These are phyloP conservation scores for Dichetophora obliterata DNA, from an alignment of 2,888 invertebrate species.

Conservation along the genomic window DNA sequence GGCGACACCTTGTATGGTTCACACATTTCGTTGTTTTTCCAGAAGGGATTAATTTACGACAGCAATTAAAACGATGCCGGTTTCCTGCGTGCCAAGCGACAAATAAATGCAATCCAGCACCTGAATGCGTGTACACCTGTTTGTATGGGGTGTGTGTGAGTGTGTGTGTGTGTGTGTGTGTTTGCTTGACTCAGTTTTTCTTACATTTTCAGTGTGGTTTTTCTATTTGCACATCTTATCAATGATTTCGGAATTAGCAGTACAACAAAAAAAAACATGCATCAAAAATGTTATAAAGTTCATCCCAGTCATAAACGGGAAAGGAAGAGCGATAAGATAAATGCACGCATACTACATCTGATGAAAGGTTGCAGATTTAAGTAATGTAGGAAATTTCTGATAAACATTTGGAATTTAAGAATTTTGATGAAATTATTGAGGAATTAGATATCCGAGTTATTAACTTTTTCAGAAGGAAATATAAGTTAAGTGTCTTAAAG, in stretches of 20 bases:
- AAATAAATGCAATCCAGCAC: background rate
- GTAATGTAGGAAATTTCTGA: no score
- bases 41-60: conserved; percentile 68
- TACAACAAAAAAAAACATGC: background rate
- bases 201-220: background rate
- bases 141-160: no score
- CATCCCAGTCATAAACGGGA: background rate
- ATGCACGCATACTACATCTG: no score
- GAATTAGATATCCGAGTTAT: no score
- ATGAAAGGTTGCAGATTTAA: no score
- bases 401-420: no score
- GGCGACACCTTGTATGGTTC: conserved; percentile 56
- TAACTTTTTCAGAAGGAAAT: no score
- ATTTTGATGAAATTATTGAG: no score
- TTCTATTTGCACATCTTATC: conserved; percentile 19
- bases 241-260: conserved; percentile 1
- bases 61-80: conserved; percentile 58
- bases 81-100: conserved; percentile 18
- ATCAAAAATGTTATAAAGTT: background rate
- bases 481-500: no score
- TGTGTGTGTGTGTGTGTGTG: no score
- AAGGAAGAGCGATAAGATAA: background rate
- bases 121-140: background rate
- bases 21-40: conserved; percentile 53
- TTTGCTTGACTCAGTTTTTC: no score